phyloP scores from a whole-genome alignment of 2,797 vertebrate genomes.

The Muraenolepis orangiensis region DNA sequence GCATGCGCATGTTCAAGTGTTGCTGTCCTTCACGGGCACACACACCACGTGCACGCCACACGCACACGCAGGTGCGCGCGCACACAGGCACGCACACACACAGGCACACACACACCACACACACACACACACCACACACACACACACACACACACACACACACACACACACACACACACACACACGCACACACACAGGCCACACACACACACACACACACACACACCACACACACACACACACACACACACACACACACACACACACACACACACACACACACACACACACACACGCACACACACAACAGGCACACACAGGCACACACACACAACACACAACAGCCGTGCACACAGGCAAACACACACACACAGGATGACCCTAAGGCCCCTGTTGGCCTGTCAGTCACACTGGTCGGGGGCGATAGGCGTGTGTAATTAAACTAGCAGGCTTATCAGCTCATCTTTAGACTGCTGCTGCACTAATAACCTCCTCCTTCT shows the following conservation, averaged over 20 bases:
- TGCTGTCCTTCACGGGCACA: conserved; percentile 4
- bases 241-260: conserved; percentile 10
- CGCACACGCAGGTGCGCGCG: no score
- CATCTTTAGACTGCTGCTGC: conserved; percentile 69
- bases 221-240: no score
- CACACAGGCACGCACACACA: conserved; percentile 3
- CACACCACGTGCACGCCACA: no score
- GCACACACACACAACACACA: conserved; percentile 13
- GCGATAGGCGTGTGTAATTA: conserved; percentile 65
- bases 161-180: conserved; percentile 14
- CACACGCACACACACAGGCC: conserved; percentile 29
- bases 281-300: conserved; percentile 22
- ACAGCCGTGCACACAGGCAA: conserved; percentile 25
- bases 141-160: conserved; percentile 26
- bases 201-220: no score
- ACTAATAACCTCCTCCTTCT: conserved; percentile 64
- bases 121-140: conserved; percentile 23
- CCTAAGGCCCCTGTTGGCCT: conserved; percentile 37
- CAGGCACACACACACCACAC: conserved; percentile 11
- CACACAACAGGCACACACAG: conserved; percentile 21
- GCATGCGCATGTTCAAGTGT: conserved; percentile 29
- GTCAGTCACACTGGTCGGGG: conserved; percentile 44
- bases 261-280: no score
- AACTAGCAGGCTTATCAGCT: conserved; percentile 64
- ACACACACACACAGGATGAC: conserved; percentile 31